A percentile compares a stretch with the other conserved stretches of the same genome.
Conservation (phyloP, 2,888 invertebrate species). For the Apoderus coryli region DNA sequence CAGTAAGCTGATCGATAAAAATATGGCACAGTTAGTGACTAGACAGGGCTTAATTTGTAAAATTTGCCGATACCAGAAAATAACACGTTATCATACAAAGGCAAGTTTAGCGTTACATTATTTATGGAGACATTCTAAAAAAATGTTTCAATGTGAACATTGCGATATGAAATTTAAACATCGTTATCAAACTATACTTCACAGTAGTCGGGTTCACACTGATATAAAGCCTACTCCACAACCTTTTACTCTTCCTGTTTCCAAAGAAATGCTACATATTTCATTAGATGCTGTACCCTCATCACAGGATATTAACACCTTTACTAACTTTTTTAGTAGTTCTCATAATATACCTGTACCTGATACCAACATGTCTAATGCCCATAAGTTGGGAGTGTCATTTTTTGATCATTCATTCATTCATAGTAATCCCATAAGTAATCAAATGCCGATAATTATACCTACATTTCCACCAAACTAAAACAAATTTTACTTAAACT, state of each 20-base stretch:
- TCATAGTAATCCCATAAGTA: slow-evolving; percentile 29
- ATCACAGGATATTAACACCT: slow-evolving; percentile 23
- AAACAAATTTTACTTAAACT: no score
- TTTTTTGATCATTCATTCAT: slow-evolving; percentile 33
- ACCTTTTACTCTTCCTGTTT: no score
- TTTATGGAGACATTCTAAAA: slow-evolving; percentile 36
- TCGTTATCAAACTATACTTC: slow-evolving; percentile 36
- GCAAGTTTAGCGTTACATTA: slow-evolving; percentile 35
- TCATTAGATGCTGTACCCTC: slow-evolving; percentile 23
- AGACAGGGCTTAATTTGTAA: slow-evolving; percentile 28
- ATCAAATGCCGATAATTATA: slow-evolving; percentile 33
- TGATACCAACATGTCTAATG: slow-evolving; percentile 29
- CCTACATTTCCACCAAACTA: slow-evolving; percentile 32
- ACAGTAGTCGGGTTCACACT: slow-evolving; percentile 33
- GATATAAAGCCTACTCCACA: slow-evolving; percentile 9
- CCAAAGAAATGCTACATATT: slow-evolving; percentile 26
- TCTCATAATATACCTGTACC: slow-evolving; percentile 28
- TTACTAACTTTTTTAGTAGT: slow-evolving; percentile 24
- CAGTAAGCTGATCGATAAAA: slow-evolving; percentile 28
- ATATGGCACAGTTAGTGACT: slow-evolving; percentile 29
- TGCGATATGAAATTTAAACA: slow-evolving; percentile 34
- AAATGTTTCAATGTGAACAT: slow-evolving; percentile 34
- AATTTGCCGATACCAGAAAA: slow-evolving; percentile 28
- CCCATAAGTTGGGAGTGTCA: slow-evolving; percentile 33
- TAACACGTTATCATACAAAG: slow-evolving; percentile 33